A percentile compares a stretch with the other conserved stretches of the same genome.
phyloP scores from a whole-genome alignment of 2,113 vertebrate species.

The Antennarius striatus region DNA sequence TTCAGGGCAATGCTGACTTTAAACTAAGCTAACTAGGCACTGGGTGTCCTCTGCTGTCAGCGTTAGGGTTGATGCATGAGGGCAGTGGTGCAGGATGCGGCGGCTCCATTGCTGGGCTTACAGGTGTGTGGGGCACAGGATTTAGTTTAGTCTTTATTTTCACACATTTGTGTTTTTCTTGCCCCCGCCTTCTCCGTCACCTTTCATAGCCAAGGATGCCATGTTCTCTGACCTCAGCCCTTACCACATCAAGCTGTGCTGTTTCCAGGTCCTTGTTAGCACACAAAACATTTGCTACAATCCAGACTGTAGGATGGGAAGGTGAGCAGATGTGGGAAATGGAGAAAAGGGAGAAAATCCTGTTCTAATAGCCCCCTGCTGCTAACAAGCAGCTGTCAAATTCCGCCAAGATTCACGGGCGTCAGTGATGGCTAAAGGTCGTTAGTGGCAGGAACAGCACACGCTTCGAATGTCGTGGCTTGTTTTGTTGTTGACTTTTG shows the following conservation, averaged over 20 bases:
- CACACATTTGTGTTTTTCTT: neutral
- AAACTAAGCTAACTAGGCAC: conserved; percentile 45
- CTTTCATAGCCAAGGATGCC: conserved; percentile 29
- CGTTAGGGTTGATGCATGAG: conserved; percentile 32
- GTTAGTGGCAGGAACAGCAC: conserved; percentile 52
- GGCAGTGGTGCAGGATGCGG: conserved; percentile 16
- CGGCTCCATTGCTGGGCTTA: conserved; percentile 13
- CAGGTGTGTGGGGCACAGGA: conserved; percentile 14
- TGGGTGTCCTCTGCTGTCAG: conserved; percentile 43
- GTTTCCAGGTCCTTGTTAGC: conserved; percentile 41
- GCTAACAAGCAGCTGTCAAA: conserved; percentile 66
- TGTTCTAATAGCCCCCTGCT: conserved; percentile 34
- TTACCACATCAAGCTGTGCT: conserved; percentile 21
- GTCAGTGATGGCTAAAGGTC: conserved; percentile 46
- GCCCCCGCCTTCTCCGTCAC: conserved; percentile 3
- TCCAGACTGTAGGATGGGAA: conserved; percentile 21
- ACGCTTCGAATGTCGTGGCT: conserved; percentile 5
- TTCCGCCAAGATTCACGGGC: conserved; percentile 29
- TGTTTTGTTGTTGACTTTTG: conserved; percentile 53
- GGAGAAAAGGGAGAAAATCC: conserved; percentile 22
- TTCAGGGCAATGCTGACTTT: conserved; percentile 43
- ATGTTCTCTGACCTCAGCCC: conserved; percentile 43
- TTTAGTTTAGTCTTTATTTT: conserved; percentile 30
- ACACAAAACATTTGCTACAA: conserved; percentile 6
- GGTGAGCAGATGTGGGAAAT: conserved; percentile 22